These are phyloP conservation scores for Petrocephalus microphthalmus DNA, from an alignment of 2,113 vertebrate genomes.

Conservation along the genomic window DNA sequence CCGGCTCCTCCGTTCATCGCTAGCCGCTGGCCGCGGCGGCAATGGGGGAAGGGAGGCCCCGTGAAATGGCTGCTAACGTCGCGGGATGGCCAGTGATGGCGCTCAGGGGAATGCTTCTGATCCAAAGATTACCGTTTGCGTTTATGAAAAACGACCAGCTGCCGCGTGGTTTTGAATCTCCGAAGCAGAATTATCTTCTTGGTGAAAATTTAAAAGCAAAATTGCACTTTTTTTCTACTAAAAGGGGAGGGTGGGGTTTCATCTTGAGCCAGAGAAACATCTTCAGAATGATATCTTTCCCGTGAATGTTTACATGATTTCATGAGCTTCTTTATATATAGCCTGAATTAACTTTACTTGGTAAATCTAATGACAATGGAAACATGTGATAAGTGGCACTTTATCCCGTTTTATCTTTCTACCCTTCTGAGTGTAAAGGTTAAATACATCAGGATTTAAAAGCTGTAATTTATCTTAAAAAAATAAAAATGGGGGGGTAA, in stretches of 20 bases:
- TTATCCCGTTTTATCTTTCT: not conserved
- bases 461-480: not conserved
- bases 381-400: not conserved
- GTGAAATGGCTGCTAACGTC: not conserved
- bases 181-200: not conserved
- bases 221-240: not conserved
- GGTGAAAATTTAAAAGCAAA: not conserved
- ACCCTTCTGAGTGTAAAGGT: not conserved
- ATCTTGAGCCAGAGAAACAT: not conserved
- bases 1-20: slow-evolving; percentile 72
- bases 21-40: not conserved
- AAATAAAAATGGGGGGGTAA: not conserved
- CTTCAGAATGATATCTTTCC: not conserved
- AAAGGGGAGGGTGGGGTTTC: not conserved
- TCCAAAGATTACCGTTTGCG: not conserved
- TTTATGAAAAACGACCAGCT: not conserved
- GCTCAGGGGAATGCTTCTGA: not conserved
- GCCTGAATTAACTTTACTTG: not conserved
- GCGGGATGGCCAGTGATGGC: not conserved
- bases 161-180: not conserved
- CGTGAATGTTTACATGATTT: not conserved
- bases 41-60: not conserved
- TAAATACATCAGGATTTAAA: not conserved
- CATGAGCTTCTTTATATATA: not conserved
- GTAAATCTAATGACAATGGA: not conserved